phyloP scores from a whole-genome alignment of 2,113 vertebrate species.

The Uria aalge region DNA sequence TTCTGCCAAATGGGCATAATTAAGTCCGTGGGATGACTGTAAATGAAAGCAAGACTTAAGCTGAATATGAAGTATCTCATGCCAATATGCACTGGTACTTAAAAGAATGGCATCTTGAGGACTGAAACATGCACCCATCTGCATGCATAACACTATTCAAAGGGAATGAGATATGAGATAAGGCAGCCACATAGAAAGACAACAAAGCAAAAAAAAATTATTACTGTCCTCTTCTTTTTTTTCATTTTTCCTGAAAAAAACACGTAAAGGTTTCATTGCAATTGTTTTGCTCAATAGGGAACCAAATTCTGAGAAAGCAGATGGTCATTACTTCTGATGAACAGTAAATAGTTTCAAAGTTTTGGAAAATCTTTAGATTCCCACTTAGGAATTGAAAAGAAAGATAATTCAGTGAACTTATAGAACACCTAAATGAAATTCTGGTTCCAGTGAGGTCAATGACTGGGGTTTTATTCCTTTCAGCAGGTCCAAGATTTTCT shows the following conservation, averaged over 20 bases:
- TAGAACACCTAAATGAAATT: not conserved
- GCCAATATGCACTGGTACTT: not conserved
- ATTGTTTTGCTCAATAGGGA: not conserved
- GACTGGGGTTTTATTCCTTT: not conserved
- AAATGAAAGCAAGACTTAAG: not conserved
- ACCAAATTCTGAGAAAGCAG: not conserved
- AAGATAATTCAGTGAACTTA: not conserved
- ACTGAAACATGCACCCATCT: not conserved
- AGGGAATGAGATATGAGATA: not conserved
- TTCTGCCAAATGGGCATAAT: not conserved
- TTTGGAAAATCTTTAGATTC: not conserved
- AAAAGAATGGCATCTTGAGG: not conserved
- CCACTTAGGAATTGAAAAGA: not conserved
- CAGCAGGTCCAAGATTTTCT: not conserved
- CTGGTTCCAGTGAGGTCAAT: not conserved
- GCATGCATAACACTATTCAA: not conserved
- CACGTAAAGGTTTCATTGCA: not conserved
- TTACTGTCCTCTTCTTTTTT: not conserved
- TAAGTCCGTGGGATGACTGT: not conserved
- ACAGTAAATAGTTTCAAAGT: not conserved
- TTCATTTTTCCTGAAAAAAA: not conserved
- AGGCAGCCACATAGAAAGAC: not conserved
- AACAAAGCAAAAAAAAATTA: not conserved
- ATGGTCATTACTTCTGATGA: not conserved
- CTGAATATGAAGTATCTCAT: not conserved